Conservation (phyloP, 2,888 invertebrate species). For the Rhagonycha lutea region DNA sequence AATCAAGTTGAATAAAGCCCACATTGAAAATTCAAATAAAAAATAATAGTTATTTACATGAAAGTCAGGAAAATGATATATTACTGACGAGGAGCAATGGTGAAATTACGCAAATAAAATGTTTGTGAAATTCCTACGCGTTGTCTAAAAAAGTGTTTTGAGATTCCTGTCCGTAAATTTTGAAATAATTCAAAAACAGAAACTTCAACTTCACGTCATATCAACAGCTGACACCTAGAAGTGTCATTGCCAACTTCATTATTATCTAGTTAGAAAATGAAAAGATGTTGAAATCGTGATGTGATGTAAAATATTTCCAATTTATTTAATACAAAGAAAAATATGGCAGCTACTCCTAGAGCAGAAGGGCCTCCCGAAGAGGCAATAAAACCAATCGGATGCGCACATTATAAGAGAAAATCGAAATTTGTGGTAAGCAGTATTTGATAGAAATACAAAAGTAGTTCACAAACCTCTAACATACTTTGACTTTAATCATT, state of each 20-base stretch:
- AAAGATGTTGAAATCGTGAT: slow-evolving; percentile 11
- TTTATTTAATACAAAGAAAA: slow-evolving; percentile 14
- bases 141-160: too few relatives aligned
- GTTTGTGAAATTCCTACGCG: too few relatives aligned
- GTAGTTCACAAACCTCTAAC: background rate
- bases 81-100: too few relatives aligned
- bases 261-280: background rate
- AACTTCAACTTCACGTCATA: background rate
- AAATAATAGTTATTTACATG: too few relatives aligned
- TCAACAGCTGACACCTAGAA: background rate
- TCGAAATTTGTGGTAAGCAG: slow-evolving; percentile 83
- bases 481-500: background rate
- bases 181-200: background rate
- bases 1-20: too few relatives aligned
- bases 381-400: slow-evolving; percentile 66
- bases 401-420: slow-evolving; percentile 82
- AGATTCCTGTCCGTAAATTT: too few relatives aligned
- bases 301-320: slow-evolving; percentile 16
- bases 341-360: slow-evolving; percentile 45
- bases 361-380: slow-evolving; percentile 51
- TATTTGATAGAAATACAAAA: background rate
- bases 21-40: too few relatives aligned
- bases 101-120: too few relatives aligned
- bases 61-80: too few relatives aligned
- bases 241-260: background rate